phyloP scores from a whole-genome alignment of 2,797 vertebrate species.

The Pampus argenteus region DNA sequence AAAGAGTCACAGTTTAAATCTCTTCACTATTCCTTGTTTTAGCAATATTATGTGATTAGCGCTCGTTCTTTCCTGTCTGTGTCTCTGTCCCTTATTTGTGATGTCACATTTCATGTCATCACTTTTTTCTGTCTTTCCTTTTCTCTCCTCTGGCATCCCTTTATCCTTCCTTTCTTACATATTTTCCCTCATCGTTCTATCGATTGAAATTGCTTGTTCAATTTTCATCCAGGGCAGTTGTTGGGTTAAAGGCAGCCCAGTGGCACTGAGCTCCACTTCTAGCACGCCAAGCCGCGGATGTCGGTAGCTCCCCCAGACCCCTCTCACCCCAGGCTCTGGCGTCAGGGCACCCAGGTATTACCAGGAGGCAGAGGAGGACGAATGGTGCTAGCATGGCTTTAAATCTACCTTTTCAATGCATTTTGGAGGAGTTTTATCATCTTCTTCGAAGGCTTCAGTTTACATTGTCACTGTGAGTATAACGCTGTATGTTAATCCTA shows the following conservation, averaged over 20 bases:
- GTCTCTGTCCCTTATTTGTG: slow-evolving; percentile 41
- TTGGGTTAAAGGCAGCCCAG: slow-evolving; percentile 91
- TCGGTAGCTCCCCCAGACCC: slow-evolving; percentile 96
- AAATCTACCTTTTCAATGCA: slow-evolving; percentile 73
- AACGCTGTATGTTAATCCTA: slow-evolving; percentile 64
- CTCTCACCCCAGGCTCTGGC: slow-evolving; percentile 86
- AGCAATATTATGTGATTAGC: too few species aligned
- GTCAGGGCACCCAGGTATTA: slow-evolving; percentile 87
- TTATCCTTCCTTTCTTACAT: slow-evolving; percentile 49
- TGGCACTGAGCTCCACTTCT: slow-evolving; percentile 90
- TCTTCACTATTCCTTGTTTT: too few species aligned
- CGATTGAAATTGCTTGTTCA: slow-evolving; percentile 91
- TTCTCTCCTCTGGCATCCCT: slow-evolving; percentile 30
- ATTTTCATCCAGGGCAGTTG: slow-evolving; percentile 95
- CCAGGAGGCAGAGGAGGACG: slow-evolving; percentile 89
- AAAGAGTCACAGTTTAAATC: too few species aligned
- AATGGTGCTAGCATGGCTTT: slow-evolving; percentile 96
- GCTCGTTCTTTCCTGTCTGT: slow-evolving; percentile 34
- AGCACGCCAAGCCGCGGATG: slow-evolving; percentile 92
- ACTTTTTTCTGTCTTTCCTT: slow-evolving; percentile 48
- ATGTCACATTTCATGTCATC: slow-evolving; percentile 40
- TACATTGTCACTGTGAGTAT: slow-evolving; percentile 71
- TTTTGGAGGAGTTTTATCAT: slow-evolving; percentile 97
- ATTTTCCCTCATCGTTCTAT: slow-evolving; percentile 80
- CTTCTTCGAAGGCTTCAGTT: slow-evolving; percentile 81